phyloP scores from a whole-genome alignment of 2,888 invertebrate species.

The Apamea epomidion region DNA sequence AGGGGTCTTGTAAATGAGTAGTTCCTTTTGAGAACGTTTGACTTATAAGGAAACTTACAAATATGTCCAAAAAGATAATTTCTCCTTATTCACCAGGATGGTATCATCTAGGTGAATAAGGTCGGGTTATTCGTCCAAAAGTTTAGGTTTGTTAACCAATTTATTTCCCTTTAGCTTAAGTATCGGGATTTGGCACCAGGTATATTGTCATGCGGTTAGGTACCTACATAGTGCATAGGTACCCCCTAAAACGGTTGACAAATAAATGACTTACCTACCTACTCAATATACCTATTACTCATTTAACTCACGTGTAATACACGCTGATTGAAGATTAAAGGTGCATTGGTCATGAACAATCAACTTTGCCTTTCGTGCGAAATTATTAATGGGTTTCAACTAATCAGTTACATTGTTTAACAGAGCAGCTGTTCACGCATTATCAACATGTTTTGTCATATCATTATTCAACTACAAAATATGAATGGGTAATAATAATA shows the following conservation, averaged over 20 bases:
- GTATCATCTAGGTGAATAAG: not conserved
- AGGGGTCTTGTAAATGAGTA: not conserved
- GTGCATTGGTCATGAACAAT: not conserved
- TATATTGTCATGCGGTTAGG: not conserved
- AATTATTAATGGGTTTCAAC: constrained; percentile 9
- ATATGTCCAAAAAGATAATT: not conserved
- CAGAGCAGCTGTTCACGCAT: constrained; percentile 41
- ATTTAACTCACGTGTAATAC: not conserved
- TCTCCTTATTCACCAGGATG: not conserved
- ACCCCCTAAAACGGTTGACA: not conserved
- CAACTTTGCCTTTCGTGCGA: constrained; percentile 9
- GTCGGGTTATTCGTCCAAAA: not conserved
- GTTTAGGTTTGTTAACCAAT: not conserved
- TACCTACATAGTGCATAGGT: not conserved
- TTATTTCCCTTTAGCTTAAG: not conserved
- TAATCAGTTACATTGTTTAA: constrained; percentile 35
- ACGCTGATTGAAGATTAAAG: constrained; percentile 7
- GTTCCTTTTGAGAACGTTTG: not conserved
- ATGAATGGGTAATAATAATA: constrained; percentile 19
- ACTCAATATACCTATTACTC: not conserved
- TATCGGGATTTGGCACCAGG: not conserved
- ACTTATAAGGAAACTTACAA: constrained; percentile 1
- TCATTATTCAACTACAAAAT: constrained; percentile 26
- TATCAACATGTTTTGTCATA: constrained; percentile 33
- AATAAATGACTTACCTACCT: constrained; percentile 4